Percentiles rank a stretch among this genome's conserved stretches.
These are phyloP conservation scores for Herpetotheres cachinnans DNA, from an alignment of 2,113 vertebrate species.

Conservation along the genomic window DNA sequence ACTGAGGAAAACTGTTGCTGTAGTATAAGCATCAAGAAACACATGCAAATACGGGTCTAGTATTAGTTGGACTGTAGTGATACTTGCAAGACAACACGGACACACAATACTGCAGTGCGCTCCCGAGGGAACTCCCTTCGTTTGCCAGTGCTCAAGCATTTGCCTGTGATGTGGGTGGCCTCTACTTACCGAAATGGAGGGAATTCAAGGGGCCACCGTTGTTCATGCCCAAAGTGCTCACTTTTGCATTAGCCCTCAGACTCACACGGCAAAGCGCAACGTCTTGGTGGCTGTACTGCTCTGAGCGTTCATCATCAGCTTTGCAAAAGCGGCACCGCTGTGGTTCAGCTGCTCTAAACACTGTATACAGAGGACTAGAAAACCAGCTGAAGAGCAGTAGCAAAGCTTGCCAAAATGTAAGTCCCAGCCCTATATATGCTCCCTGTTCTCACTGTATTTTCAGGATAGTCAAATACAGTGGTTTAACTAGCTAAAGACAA, in stretches of 20 bases:
- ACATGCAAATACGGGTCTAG: not conserved
- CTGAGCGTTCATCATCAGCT: not conserved
- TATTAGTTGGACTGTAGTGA: not conserved
- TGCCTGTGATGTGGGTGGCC: fast-evolving
- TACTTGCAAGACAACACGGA: not conserved
- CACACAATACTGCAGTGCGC: not conserved
- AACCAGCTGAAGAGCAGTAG: not conserved
- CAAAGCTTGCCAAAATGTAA: not conserved
- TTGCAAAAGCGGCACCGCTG: fast-evolving
- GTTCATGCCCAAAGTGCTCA: not conserved
- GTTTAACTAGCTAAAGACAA: not conserved
- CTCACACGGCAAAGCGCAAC: not conserved
- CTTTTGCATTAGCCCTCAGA: not conserved
- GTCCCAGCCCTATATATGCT: not conserved
- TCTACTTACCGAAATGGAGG: not conserved
- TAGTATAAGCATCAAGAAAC: not conserved
- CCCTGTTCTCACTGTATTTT: not conserved
- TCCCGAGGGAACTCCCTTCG: not conserved
- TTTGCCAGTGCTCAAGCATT: not conserved
- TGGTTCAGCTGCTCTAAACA: not conserved
- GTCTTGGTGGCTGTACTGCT: not conserved
- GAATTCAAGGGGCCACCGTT: not conserved
- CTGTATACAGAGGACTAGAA: not conserved
- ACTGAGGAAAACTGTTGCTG: not conserved
- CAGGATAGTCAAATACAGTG: not conserved